Evolutionary conservation across 2,888 invertebrate genomes (phyloP), one percentile per base, ranked within the genome.

Genomic region (Ormyrus pomaceus): DNA sequence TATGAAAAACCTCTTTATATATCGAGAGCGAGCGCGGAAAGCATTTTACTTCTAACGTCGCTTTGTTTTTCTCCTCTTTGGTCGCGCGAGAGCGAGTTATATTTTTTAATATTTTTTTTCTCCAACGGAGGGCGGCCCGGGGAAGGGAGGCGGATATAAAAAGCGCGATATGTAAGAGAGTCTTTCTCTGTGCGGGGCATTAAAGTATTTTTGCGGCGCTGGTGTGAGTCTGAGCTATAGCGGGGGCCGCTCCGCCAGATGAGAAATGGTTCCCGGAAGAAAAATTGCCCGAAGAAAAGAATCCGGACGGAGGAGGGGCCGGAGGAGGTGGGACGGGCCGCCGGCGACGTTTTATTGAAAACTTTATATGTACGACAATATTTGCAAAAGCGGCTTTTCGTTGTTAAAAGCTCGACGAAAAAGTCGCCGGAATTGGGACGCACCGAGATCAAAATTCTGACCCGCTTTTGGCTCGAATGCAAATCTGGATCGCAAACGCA

Each of bases 241-340:
- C 13, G 34, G 50, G 34, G 13, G 46, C 45, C 45, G 64, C 48
- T 34, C 34, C 9, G 72, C 53, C 75, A 56, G 79, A 79, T 79
- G 79, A 79, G 75, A 79, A 79, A 79, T 79, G 75, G 66, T 75
- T 69, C 34, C 55, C 58, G 70, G 62, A 71, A 75, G 75, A 79
- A 79, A 79, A 75, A 75, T 79, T 75, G 75, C 79, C 71, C 65
- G 75, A 75, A 75, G 75, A 79, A 79, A 75, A 62, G 73, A 77
- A 72, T 73, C 72, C 75, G 66, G 45, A 48, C 45, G 69, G 19
- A 66, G 59, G 7, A 59, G 48, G 0, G 46, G 45, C 48, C 0
- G 10, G n/a, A 10, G 34, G 51, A 45, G 45, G 59, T 45, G 58
- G 66, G 68, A 48, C 68, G 8, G 53, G 55, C 72, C 68, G 9